phyloP scores from a whole-genome alignment of 2,113 vertebrate species.

The Podilymbus podiceps region DNA sequence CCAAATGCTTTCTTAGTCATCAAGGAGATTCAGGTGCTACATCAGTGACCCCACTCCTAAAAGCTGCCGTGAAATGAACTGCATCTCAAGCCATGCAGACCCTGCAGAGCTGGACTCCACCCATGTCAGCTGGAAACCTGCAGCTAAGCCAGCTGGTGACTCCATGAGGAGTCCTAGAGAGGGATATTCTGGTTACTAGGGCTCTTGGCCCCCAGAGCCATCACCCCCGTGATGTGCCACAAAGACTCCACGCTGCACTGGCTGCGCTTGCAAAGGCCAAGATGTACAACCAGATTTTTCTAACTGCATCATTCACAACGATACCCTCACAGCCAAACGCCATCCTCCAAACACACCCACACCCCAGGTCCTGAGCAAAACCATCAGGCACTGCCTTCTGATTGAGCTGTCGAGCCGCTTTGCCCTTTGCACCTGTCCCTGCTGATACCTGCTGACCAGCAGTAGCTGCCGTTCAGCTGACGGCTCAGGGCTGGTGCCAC shows the following conservation, averaged over 20 bases:
- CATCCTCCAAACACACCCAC: neutral
- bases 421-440: neutral
- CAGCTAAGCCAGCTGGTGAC: neutral
- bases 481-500: neutral
- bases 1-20: neutral
- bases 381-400: neutral
- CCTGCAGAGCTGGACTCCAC: neutral
- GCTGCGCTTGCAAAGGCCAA: neutral
- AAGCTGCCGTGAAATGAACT: neutral
- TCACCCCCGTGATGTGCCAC: neutral
- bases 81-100: neutral
- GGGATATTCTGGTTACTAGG: neutral
- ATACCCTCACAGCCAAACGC: neutral
- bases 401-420: neutral
- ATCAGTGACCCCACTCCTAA: neutral
- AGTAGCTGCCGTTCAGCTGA: neutral
- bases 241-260: neutral
- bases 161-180: neutral
- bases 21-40: neutral
- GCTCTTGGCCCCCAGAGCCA: neutral
- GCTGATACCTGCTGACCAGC: neutral
- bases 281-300: neutral
- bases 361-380: neutral
- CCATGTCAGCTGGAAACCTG: neutral
- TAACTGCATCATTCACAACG: rapidly evolving